Evolutionary conservation across 2,888 invertebrate genomes (phyloP).

Genomic region (Aspidapion aeneum): DNA sequence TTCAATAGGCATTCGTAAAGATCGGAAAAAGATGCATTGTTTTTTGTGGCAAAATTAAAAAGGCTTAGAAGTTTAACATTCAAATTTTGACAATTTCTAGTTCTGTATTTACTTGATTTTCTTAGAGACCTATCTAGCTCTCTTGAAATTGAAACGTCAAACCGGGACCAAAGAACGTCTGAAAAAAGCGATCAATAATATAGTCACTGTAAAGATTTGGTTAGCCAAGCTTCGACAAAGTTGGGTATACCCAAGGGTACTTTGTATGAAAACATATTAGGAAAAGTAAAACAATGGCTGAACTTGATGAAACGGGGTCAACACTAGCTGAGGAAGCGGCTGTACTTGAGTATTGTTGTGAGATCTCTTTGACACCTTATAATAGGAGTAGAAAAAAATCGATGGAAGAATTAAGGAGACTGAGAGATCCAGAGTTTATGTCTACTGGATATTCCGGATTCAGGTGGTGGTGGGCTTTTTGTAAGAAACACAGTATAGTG

Average conservation of each 20-base stretch:
- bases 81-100: too few relatives aligned
- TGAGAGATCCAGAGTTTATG: constrained; percentile 60
- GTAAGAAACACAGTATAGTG: constrained; percentile 73
- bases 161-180: constrained; percentile 73
- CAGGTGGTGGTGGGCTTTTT: constrained; percentile 81
- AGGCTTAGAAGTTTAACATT: too few relatives aligned
- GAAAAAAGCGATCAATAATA: constrained; percentile 71
- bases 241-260: constrained; percentile 76
- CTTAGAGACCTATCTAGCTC: constrained; percentile 59
- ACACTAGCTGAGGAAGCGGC: constrained; percentile 59
- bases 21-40: too few relatives aligned
- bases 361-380: constrained; percentile 65
- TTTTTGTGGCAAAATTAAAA: too few relatives aligned
- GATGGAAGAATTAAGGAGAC: constrained; percentile 58
- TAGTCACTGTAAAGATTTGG: constrained; percentile 71
- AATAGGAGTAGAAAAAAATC: constrained; percentile 70
- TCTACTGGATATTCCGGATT: constrained; percentile 71
- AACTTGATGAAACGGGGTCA: constrained; percentile 66
- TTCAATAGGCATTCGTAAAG: too few relatives aligned
- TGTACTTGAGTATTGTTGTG: constrained; percentile 70
- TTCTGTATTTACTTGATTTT: too few relatives aligned
- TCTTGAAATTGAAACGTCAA: constrained; percentile 70
- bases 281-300: constrained; percentile 72
- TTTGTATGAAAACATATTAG: constrained; percentile 72
- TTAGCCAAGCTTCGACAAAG: constrained; percentile 71